These are phyloP conservation scores for Limosa lapponica DNA, from an alignment of 2,797 vertebrate genomes.

Conservation along the genomic window DNA sequence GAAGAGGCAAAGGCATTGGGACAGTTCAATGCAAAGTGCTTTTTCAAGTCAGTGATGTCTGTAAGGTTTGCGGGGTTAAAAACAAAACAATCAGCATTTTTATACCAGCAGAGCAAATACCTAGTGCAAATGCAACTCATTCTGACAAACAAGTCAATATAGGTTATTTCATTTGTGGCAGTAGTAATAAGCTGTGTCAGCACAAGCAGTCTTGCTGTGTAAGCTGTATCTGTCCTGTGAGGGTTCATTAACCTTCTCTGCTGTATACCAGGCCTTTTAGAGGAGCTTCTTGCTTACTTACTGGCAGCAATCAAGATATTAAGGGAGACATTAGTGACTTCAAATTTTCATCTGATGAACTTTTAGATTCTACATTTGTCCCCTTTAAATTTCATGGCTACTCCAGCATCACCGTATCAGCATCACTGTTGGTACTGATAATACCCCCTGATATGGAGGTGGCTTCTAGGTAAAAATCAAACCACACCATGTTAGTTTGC, in stretches of 20 bases:
- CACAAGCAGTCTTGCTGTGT: neutral
- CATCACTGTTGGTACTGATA: neutral
- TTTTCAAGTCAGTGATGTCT: neutral
- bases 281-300: neutral
- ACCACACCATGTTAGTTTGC: neutral
- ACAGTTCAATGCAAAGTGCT: rapidly evolving
- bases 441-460: rapidly evolving
- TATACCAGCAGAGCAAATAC: neutral
- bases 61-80: neutral
- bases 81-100: neutral
- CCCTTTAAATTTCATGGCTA: neutral
- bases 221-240: neutral
- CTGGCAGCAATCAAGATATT: neutral
- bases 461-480: neutral
- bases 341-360: neutral
- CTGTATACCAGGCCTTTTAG: neutral
- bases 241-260: neutral
- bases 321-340: neutral
- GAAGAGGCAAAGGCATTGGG: neutral
- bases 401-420: neutral
- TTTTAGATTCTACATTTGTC: neutral
- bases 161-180: neutral
- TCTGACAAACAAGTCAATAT: constrained; percentile 4
- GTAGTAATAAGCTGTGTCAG: neutral
- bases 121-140: neutral